phyloP scores from a whole-genome alignment of 2,113 vertebrate species.

The Jaculus jaculus region DNA sequence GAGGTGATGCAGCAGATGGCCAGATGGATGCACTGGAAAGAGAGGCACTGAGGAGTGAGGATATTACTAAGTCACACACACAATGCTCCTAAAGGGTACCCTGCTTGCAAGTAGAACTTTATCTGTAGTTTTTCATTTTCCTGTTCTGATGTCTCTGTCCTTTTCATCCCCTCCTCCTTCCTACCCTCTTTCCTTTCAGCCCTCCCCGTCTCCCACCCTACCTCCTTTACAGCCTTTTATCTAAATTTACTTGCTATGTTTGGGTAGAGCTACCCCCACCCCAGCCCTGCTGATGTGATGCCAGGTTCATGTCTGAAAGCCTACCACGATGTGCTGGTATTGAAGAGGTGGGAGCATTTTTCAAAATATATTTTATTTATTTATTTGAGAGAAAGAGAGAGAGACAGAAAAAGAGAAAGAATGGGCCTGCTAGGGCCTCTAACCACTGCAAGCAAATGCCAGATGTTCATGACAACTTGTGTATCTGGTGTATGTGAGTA shows the following conservation, averaged over 20 bases:
- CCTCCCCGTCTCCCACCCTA: not conserved
- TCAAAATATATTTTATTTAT: no score
- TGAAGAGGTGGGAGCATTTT: not conserved
- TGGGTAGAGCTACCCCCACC: not conserved
- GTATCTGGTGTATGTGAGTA: no score
- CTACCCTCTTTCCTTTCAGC: not conserved
- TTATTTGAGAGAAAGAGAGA: no score
- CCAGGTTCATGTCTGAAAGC: not conserved
- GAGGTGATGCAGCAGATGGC: not conserved
- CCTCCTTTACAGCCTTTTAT: not conserved
- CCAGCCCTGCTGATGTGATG: no score
- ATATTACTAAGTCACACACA: not conserved
- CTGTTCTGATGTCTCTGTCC: fast-evolving
- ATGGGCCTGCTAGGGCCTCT: no score
- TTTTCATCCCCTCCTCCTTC: not conserved
- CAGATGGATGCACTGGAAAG: not conserved
- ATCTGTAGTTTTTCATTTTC: not conserved
- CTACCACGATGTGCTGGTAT: not conserved
- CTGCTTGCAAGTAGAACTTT: no score
- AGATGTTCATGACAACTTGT: no score
- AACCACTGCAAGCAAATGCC: no score
- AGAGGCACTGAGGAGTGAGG: not conserved
- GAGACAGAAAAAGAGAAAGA: no score
- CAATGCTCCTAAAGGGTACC: no score
- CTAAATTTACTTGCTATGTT: not conserved